Base-by-base conservation (phyloP, 2,797 vertebrate species). In the Labroides dimidiatus region DNA sequence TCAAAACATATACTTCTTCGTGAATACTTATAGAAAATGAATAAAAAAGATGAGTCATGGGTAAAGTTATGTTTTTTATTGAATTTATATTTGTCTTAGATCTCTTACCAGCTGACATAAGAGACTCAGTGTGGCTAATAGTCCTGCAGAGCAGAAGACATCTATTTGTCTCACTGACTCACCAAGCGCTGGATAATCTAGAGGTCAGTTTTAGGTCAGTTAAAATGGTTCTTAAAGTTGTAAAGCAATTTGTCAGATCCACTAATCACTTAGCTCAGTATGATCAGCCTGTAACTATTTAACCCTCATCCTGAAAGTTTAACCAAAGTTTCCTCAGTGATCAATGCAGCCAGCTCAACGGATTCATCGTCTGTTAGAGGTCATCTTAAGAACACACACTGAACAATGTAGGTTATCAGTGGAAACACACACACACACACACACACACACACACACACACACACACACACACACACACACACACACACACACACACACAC, bases 401-500 rank as follows among this genome's bases (percentile, higher is more conserved):
- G 49, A 68, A 80, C 64, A 84, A 76, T 75, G 62, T 24, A 84
- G 78, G 81, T 84, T 81, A 83, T 84, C 73, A 73, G 51, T 67
- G 44, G 33, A 37, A 12, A 61, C 51, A 44, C 36, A 17, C 27
- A 13, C n/a, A 41, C 47, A 39, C 68, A 53, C 50, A 53, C 48
- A 11, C 30, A 41, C 42, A 47, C 37, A 21, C 30, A 53, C 48
- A 53, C 30, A 41, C 20, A 45, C 41, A 24, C 53, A 42, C 51
- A 56, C 42, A 41, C 58, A 48, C 71, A 64, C 57, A 66, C 37
- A 50, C 51, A 67, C 43, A 39, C 45, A 42, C 36, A 20, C 53
- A 41, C 43, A 49, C 41, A 52, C 53, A 36, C 36, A n/a, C 53
- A 41, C 17, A 41, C 24, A 37, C 64, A 55, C 51, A 65, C 50